Percentiles rank a stretch among this genome's conserved stretches.
phyloP scores from a whole-genome alignment of 2,888 invertebrate species.

The Altica lythri region DNA sequence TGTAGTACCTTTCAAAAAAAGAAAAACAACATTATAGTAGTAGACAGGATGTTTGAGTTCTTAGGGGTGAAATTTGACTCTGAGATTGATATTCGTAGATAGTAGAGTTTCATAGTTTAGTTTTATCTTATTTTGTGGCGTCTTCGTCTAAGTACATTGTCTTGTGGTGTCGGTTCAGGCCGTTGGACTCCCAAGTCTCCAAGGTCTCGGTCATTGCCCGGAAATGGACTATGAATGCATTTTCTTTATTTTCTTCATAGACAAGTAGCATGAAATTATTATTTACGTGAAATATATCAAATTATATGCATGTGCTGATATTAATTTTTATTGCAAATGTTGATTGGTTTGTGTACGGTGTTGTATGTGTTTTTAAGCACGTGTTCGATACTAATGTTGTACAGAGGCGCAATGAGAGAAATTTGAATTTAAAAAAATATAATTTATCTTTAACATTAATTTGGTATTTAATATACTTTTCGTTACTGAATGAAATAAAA shows the following conservation, averaged over 20 bases:
- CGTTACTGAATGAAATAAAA: too few relatives aligned
- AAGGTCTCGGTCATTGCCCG: slow-evolving; percentile 48
- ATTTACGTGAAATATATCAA: background rate
- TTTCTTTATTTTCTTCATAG: slow-evolving; percentile 11
- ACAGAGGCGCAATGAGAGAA: slow-evolving; percentile 14
- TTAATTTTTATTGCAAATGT: slow-evolving; percentile 7
- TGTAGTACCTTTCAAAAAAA: background rate
- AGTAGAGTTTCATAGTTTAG: slow-evolving; percentile 5
- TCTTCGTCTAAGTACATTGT: slow-evolving; percentile 35
- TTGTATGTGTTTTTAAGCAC: slow-evolving; percentile 16
- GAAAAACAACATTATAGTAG: too few relatives aligned
- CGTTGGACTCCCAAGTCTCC: slow-evolving; percentile 45
- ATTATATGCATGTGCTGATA: background rate
- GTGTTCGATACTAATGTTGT: slow-evolving; percentile 12
- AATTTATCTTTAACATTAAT: too few relatives aligned
- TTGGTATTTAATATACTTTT: too few relatives aligned
- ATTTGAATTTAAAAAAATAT: too few relatives aligned
- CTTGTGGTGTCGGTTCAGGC: slow-evolving; percentile 41
- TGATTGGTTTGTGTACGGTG: background rate
- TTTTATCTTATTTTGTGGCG: slow-evolving; percentile 22
- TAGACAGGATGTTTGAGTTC: background rate
- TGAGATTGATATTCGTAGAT: background rate
- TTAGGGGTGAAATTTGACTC: background rate
- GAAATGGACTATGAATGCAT: slow-evolving; percentile 41
- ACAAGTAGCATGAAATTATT: background rate